Conservation (phyloP, 2,888 invertebrate genomes). For the Troilus luridus region DNA sequence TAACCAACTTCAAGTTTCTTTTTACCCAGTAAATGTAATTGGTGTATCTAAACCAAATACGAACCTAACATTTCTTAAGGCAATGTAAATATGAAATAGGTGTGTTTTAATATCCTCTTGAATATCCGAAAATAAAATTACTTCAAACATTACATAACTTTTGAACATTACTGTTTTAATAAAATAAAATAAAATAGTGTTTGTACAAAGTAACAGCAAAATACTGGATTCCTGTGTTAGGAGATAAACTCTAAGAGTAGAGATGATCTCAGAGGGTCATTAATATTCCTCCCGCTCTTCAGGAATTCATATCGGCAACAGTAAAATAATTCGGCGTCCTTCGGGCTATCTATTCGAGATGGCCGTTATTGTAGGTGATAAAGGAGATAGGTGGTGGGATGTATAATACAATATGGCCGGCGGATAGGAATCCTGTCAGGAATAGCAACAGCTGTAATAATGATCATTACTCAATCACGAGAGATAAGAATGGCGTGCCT, state of each 20-base stretch:
- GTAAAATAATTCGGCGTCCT: conserved; percentile 12
- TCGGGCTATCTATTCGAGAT: background rate
- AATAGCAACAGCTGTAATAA: background rate
- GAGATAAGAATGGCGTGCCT: background rate
- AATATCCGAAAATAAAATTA: background rate
- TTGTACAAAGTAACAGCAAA: background rate
- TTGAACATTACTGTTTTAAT: background rate
- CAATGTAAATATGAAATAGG: too few species aligned
- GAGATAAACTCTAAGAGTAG: conserved; percentile 42
- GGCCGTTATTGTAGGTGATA: conserved; percentile 37
- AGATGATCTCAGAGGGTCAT: conserved; percentile 28
- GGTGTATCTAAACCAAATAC: too few species aligned
- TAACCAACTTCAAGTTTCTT: too few species aligned
- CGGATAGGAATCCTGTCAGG: background rate
- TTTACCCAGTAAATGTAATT: too few species aligned
- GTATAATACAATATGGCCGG: background rate
- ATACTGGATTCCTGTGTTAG: background rate
- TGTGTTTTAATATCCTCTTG: background rate
- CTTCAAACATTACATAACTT: background rate
- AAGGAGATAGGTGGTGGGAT: background rate
- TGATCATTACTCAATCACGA: background rate
- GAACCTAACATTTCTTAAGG: too few species aligned
- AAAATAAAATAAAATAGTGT: background rate
- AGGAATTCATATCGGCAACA: conserved; percentile 16
- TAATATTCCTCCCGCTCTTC: conserved; percentile 7